Evolutionary conservation across 2,888 invertebrate species (phyloP).

Genomic region (Homarus gammarus): DNA sequence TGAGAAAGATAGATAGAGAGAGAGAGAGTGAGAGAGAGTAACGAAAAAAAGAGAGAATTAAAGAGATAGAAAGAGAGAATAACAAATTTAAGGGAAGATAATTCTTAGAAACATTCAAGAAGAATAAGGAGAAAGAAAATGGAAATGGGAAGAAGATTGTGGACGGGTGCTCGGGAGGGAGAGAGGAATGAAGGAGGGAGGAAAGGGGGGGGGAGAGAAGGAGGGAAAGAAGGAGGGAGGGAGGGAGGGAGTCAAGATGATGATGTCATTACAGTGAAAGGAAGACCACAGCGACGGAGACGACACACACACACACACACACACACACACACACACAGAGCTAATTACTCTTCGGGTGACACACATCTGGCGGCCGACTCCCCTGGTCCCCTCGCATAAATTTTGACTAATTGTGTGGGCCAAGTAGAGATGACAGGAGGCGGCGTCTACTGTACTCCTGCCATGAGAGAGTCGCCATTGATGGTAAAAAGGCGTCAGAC

Average conservation of each 20-base stretch:
- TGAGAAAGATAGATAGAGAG: background rate
- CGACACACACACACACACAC: no score
- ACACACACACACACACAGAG: no score
- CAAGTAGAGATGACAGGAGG: no score
- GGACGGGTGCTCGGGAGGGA: no score
- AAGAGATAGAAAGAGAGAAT: slow-evolving; percentile 9
- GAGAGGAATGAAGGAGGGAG: background rate
- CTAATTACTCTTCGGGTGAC: no score
- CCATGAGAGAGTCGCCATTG: no score
- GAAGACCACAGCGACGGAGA: no score
- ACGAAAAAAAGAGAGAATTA: slow-evolving; percentile 11
- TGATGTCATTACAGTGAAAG: background rate
- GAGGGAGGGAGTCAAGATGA: background rate
- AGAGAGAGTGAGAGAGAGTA: background rate
- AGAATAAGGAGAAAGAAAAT: background rate
- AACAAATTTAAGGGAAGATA: background rate
- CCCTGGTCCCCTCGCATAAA: no score
- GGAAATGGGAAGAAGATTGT: background rate
- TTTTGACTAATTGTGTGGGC: no score
- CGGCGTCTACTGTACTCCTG: no score
- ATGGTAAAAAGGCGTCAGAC: no score
- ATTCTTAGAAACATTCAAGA: background rate
- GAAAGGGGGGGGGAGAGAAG: background rate
- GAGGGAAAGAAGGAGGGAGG: background rate
- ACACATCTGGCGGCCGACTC: no score